Conservation (phyloP, 2,888 invertebrate species). For the Choreutis nemorana region DNA sequence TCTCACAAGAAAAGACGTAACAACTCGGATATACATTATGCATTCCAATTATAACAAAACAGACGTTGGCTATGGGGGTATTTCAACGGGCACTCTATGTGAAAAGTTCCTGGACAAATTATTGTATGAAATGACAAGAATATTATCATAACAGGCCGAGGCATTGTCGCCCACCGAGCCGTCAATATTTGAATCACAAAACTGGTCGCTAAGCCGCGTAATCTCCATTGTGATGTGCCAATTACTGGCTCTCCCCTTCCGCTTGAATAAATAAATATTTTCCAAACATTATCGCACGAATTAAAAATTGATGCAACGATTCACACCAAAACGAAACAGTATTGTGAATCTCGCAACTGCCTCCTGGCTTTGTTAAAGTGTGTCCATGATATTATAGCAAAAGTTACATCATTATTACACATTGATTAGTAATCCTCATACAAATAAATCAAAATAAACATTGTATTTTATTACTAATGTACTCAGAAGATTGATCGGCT, state of each 20-base stretch:
- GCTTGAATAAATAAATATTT: slow-evolving; percentile 56
- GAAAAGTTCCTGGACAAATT: slow-evolving; percentile 34
- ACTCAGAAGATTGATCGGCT: too few species aligned
- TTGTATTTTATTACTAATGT: too few species aligned
- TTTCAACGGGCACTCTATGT: slow-evolving; percentile 21
- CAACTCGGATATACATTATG: slow-evolving; percentile 5
- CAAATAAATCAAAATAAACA: too few species aligned
- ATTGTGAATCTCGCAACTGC: too few species aligned
- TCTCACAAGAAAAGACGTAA: slow-evolving; percentile 8
- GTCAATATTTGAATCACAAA: slow-evolving; percentile 58
- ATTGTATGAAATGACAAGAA: slow-evolving; percentile 40
- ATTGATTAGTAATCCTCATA: too few species aligned
- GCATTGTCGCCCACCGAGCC: slow-evolving; percentile 48
- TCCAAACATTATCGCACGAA: slow-evolving; percentile 22
- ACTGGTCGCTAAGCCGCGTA: slow-evolving; percentile 50
- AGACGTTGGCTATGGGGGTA: slow-evolving; percentile 17
- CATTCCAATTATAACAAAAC: slow-evolving; percentile 23
- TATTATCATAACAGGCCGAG: slow-evolving; percentile 59
- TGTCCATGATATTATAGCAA: too few species aligned
- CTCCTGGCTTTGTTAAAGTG: too few species aligned
- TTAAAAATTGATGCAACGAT: too few species aligned
- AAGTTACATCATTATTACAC: too few species aligned
- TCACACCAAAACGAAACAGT: too few species aligned
- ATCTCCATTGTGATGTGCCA: slow-evolving; percentile 61
- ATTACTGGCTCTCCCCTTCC: slow-evolving; percentile 62